Evolutionary conservation across 2,888 invertebrate genomes (phyloP), one percentile per base, ranked within the genome.

Genomic region (Tuta absoluta): DNA sequence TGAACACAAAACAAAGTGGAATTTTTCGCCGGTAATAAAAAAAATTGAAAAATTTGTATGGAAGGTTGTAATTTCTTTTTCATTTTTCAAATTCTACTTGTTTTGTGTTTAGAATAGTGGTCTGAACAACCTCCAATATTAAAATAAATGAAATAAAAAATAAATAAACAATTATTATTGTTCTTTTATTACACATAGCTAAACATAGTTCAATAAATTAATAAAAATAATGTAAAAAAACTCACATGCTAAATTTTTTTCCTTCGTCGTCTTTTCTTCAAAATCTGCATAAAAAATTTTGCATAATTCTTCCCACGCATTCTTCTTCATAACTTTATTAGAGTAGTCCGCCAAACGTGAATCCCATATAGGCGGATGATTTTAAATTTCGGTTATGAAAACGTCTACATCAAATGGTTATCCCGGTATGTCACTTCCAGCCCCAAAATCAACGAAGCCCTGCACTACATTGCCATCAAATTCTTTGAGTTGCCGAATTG

Each of bases 291-390:
- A n/a, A 49, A 49, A 49, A n/a, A n/a, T 49, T n/a, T 49, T 65
- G 21, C 63, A 63, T 38, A 61, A 61, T 33, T 63, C 61, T 61
- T 59, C 63, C 60, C 63, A 65, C 14, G 63, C 65, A 58, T 63
- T 59, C 59, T 65, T 62, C 56, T 62, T 65, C 59, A 57, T 48
- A 12, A 62, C 57, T 62, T 57, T 57, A 62, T 65, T 65, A 21
- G 19, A 56, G 49, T 65, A 62, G 56, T 65, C 38, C 37, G 57
- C 59, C 49, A 58, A 59, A 37, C 41, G 62, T 14, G 41, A 41
- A 41, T 41, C 41, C 41, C 41, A 41, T 41, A 41, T 41, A 11
- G 41, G 12, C 14, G 41, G 41, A 41, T 14, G 41, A 41, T 14
- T 41, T 14, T 41, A 2, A 41, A 41, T 14, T 41, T 41, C 41